Percentiles rank a stretch among this genome's conserved stretches.
phyloP scores from a whole-genome alignment of 2,888 invertebrate genomes.

The Clostera curtula region DNA sequence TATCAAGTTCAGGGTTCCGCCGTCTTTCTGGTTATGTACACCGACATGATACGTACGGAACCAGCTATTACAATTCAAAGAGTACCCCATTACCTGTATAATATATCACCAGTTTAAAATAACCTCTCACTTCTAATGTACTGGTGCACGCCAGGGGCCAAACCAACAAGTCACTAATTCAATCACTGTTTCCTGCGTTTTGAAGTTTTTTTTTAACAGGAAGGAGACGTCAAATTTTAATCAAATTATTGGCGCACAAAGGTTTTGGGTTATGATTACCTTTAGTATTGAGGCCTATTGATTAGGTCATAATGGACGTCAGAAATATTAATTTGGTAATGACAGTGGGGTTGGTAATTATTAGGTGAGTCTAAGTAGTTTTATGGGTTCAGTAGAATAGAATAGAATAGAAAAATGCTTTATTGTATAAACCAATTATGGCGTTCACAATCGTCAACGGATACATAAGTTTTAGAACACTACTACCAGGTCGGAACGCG shows the following conservation, averaged over 20 bases:
- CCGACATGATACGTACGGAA: slow-evolving; percentile 54
- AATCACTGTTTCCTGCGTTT: slow-evolving; percentile 57
- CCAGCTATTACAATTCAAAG: slow-evolving; percentile 40
- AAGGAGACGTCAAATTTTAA: slow-evolving; percentile 65
- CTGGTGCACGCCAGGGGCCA: slow-evolving; percentile 24
- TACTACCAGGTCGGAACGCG: too few relatives aligned
- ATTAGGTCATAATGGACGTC: slow-evolving; percentile 2
- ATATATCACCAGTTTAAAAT: too few relatives aligned
- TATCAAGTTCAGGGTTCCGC: slow-evolving; percentile 56
- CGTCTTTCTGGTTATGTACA: slow-evolving; percentile 41
- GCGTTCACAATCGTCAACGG: too few relatives aligned
- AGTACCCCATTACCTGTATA: too few relatives aligned
- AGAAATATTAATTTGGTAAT: neutral
- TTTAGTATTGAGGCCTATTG: slow-evolving; percentile 19
- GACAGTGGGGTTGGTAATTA: neutral
- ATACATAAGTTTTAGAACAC: too few relatives aligned
- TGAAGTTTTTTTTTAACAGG: slow-evolving; percentile 39
- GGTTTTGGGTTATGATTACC: slow-evolving; percentile 50
- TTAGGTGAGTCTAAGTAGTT: too few relatives aligned
- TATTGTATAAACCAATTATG: too few relatives aligned
- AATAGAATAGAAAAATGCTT: too few relatives aligned
- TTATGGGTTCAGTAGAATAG: too few relatives aligned
- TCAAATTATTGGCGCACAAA: slow-evolving; percentile 55
- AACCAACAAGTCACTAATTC: slow-evolving; percentile 37
- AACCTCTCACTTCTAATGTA: too few relatives aligned